These are phyloP conservation scores for Choloepus hoffmanni DNA, from an alignment of 2,113 vertebrate genomes.

Conservation along the genomic window DNA sequence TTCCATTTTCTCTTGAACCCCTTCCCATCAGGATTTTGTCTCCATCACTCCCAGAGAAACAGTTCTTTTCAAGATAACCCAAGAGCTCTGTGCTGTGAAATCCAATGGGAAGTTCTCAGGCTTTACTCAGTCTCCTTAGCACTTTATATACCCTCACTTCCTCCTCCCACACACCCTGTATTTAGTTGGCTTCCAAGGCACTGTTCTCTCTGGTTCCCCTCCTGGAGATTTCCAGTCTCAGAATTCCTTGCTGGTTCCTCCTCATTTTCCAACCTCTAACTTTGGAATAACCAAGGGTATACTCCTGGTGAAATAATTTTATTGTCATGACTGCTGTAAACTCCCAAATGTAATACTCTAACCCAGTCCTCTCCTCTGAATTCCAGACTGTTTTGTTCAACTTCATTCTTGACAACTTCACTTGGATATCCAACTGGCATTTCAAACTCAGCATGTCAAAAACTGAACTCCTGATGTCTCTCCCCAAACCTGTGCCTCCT, in stretches of 20 bases:
- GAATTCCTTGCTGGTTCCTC: background rate
- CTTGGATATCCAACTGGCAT: background rate
- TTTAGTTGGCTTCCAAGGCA: background rate
- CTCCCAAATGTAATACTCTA: background rate
- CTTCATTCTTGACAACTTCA: background rate
- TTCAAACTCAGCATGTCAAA: background rate
- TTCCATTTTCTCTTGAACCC: background rate
- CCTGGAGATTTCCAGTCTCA: background rate
- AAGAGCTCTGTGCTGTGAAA: background rate
- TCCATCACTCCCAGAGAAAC: background rate
- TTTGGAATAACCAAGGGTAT: background rate
- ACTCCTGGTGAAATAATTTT: background rate
- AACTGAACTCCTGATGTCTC: background rate
- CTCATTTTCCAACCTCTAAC: background rate
- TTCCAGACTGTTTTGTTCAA: background rate
- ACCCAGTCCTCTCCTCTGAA: background rate
- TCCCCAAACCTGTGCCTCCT: background rate
- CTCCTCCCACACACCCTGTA: background rate
- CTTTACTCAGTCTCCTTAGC: background rate
- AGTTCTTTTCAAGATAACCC: background rate
- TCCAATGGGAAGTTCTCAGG: background rate
- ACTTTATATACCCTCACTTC: fast-evolving
- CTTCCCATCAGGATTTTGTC: background rate
- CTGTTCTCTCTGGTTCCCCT: background rate
- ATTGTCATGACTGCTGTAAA: background rate